phyloP scores from a whole-genome alignment of 2,797 vertebrate species.

The Scolopax bukidnonensis region DNA sequence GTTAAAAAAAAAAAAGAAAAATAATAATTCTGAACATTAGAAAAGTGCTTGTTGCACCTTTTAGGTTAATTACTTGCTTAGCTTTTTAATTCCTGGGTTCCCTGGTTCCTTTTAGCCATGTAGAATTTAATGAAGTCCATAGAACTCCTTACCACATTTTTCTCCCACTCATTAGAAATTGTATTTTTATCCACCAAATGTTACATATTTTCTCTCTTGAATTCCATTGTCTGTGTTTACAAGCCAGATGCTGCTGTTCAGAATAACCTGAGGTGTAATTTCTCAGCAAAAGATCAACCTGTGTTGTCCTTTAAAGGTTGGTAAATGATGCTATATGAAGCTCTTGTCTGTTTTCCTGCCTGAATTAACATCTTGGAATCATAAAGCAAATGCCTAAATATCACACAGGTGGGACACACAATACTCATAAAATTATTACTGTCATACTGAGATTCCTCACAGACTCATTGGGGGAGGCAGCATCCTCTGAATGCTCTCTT shows the following conservation, averaged over 20 bases:
- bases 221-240: not conserved
- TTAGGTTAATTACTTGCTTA: not conserved
- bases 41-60: not conserved
- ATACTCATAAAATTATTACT: slow-evolving; percentile 11
- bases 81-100: not conserved
- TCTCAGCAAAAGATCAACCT: not conserved
- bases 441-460: not conserved
- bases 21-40: not conserved
- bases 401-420: not conserved
- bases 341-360: not conserved
- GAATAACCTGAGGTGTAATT: slow-evolving; percentile 1
- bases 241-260: not conserved
- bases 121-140: not conserved
- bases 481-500: not conserved
- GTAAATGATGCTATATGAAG: not conserved
- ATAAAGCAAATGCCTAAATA: not conserved
- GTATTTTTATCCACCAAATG: not conserved
- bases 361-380: not conserved
- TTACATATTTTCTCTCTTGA: not conserved
- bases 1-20: not conserved
- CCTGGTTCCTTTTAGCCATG: not conserved
- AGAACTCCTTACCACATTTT: not conserved
- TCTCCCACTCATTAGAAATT: not conserved
- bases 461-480: not conserved
- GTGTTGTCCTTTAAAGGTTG: slow-evolving; percentile 13